phyloP scores from a whole-genome alignment of 2,888 invertebrate species.

The Invenusta paracnida region DNA sequence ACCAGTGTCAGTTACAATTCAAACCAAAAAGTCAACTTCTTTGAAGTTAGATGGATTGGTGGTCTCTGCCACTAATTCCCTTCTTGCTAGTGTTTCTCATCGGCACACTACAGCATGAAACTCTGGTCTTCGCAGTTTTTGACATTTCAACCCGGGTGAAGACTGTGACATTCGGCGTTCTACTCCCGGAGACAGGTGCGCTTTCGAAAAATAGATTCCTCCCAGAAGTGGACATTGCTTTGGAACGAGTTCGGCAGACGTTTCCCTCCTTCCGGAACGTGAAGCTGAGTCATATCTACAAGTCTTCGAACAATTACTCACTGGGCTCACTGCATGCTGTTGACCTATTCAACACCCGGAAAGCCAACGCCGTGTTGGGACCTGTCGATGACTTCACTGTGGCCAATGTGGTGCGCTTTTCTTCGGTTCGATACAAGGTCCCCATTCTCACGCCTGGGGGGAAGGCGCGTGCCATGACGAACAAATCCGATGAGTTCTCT shows the following conservation, averaged over 20 bases:
- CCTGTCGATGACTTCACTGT: conserved; percentile 30
- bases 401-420: conserved; percentile 27
- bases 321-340: neutral
- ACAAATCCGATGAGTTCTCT: neutral
- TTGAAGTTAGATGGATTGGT: no score
- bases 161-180: neutral
- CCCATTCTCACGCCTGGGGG: conserved; percentile 31
- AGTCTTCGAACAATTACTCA: neutral
- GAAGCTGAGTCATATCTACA: neutral
- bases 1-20: no score
- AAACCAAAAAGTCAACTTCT: no score
- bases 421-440: neutral
- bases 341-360: conserved; percentile 1
- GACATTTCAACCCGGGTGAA: neutral
- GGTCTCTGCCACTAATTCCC: no score
- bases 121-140: no score
- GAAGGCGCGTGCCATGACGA: conserved; percentile 6
- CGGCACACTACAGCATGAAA: no score
- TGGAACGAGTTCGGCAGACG: neutral
- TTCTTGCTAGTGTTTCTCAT: no score
- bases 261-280: neutral
- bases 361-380: conserved; percentile 12
- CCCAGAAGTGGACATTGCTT: neutral
- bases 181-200: neutral
- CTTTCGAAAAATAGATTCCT: neutral